Conservation (phyloP, 2,113 vertebrate species). For the Catharus minimus region DNA sequence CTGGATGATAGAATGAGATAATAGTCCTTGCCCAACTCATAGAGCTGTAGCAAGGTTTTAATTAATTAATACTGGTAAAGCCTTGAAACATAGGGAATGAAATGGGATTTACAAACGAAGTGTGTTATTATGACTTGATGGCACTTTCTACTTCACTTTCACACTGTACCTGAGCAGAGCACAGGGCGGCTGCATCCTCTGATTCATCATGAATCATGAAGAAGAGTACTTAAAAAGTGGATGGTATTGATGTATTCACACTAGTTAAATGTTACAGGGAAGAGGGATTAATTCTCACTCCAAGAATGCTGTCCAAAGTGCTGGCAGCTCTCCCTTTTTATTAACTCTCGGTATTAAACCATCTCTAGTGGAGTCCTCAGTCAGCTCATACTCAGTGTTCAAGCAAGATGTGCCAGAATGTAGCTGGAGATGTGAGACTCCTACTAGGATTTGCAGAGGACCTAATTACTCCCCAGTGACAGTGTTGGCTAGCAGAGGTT, state of each 20-base stretch:
- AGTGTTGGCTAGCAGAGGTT: background rate
- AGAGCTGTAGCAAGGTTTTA: background rate
- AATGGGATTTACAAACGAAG: background rate
- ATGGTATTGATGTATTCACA: background rate
- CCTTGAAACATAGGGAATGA: background rate
- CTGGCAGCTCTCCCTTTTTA: background rate
- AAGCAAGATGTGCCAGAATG: background rate
- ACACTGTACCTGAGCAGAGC: background rate
- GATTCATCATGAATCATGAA: background rate
- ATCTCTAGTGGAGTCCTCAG: background rate
- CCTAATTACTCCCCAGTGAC: background rate
- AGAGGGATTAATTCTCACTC: background rate
- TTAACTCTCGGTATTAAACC: background rate
- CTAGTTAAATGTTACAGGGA: background rate
- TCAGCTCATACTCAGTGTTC: background rate
- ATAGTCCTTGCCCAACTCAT: background rate
- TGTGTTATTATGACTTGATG: background rate
- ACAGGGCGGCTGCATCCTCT: background rate
- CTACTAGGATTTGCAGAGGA: background rate
- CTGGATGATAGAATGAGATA: background rate
- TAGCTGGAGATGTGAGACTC: background rate
- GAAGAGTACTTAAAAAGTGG: background rate
- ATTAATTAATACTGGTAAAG: conserved; percentile 11
- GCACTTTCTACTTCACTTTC: conserved; percentile 28
- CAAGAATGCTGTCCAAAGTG: background rate